A percentile compares a stretch with the other conserved stretches of the same genome.
phyloP scores from a whole-genome alignment of 2,888 invertebrate genomes.

The Limnephilus marmoratus region DNA sequence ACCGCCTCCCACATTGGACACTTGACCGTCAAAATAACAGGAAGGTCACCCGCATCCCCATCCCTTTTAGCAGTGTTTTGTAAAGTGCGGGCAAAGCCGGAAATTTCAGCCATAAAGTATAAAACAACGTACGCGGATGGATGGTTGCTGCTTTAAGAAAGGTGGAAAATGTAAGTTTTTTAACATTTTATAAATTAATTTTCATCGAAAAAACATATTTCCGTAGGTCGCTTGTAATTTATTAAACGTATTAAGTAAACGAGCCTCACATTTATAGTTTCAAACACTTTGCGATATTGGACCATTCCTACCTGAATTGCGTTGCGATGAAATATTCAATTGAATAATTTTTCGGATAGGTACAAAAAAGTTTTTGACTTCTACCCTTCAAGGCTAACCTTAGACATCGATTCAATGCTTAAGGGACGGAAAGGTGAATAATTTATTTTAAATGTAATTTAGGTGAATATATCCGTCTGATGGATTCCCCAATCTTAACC shows the following conservation, averaged over 20 bases:
- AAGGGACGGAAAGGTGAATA: not conserved
- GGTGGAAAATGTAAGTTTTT: not conserved
- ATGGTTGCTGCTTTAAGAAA: no score
- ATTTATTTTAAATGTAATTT: not conserved
- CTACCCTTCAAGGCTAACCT: not conserved
- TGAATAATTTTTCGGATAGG: not conserved
- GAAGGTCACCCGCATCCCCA: no score
- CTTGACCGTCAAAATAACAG: no score
- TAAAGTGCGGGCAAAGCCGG: no score
- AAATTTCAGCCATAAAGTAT: no score
- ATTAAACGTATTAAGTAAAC: not conserved
- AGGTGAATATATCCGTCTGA: not conserved
- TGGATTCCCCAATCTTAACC: not conserved
- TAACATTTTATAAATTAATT: not conserved
- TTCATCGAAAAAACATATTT: not conserved
- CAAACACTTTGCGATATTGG: not conserved
- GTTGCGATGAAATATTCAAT: not conserved
- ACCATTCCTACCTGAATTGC: not conserved
- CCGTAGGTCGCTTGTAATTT: not conserved
- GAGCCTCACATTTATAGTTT: not conserved
- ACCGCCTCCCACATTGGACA: no score
- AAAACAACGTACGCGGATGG: no score
- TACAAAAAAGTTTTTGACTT: not conserved
- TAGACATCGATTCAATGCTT: not conserved
- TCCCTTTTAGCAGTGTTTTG: no score